Evolutionary conservation across 2,888 invertebrate species (phyloP), one percentile per base, ranked within the genome.

Genomic region (Leptogaster cylindrica): DNA sequence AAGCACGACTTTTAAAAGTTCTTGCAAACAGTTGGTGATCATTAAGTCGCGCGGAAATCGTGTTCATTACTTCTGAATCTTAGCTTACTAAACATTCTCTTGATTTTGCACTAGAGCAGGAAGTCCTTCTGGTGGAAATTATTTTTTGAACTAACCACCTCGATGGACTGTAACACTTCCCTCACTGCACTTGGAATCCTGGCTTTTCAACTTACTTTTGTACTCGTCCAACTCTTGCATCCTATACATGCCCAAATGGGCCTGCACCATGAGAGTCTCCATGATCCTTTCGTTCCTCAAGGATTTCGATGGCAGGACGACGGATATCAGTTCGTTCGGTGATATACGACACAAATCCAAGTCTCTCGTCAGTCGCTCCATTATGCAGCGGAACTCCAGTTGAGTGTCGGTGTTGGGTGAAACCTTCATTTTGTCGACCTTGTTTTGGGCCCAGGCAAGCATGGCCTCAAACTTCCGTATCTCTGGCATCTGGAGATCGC

Each of bases 391-490:
- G 82, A 93, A 95, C 83, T 95, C 94, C 77, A 91, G 86, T 82
- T 90, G 92, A 71, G 91, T 91, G 79, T 93, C 93, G 78, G 90
- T 85, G 84, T 92, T 92, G 71, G 88, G 87, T 71, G 91, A 88
- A 75, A 90, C 86, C 81, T 89, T 91, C 74, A 87, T 75, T 70
- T 81, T 81, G 50, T 77, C 76, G 74, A 94, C 91, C 82, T 92
- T 91, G 79, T 93, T 87, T 70, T 89, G 87, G 5, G 95, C 92
- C 95, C 95, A 95, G 67, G 87, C 86, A 50, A 95, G 84, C 95
- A 95, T 95, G 1, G 94, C 93, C 81, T 95, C 93, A 78, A 95
- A 95, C 80, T 95, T 95, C 61, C 90, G 85, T 36, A 95, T 90
- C 80, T 95, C 95, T 0, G 91, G 89, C 52, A 95, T 91, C 76